Percentiles rank a stretch among this genome's conserved stretches.
These are phyloP conservation scores for Labia minor DNA, from an alignment of 2,888 invertebrate species.

Conservation along the genomic window DNA sequence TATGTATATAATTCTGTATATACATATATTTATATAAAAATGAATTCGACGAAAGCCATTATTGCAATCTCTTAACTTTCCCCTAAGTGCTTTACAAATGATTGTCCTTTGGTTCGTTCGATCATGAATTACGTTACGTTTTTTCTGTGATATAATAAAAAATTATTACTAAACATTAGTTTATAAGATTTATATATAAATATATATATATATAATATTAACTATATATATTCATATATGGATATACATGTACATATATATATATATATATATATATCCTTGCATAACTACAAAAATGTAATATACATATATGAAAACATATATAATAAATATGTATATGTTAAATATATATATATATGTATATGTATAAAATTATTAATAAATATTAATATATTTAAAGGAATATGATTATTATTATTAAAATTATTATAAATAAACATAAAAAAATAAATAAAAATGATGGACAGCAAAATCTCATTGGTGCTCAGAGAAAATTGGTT, in stretches of 20 bases:
- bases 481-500: conserved; percentile 29
- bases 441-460: conserved; percentile 21
- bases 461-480: conserved; percentile 27
- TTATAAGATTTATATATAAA: conserved; percentile 22
- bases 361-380: conserved; percentile 21
- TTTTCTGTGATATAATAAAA: conserved; percentile 32
- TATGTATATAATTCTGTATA: conserved; percentile 7
- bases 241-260: background rate
- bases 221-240: too few relatives aligned
- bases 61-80: conserved; percentile 30
- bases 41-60: conserved; percentile 14
- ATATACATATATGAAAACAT: conserved; percentile 15
- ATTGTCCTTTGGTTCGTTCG: conserved; percentile 27
- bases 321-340: too few relatives aligned
- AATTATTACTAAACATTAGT: conserved; percentile 22
- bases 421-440: conserved; percentile 22
- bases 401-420: conserved; percentile 20
- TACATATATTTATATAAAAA: conserved; percentile 7
- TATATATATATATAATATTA: conserved; percentile 22
- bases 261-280: background rate
- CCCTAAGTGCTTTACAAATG: conserved; percentile 33
- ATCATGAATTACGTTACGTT: conserved; percentile 26
- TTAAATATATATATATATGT: too few relatives aligned
- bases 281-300: conserved; percentile 17
- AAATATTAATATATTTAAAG: conserved; percentile 18